Conservation (phyloP, 1,140 invertebrate genomes). For the Notospermus geniculatus region DNA sequence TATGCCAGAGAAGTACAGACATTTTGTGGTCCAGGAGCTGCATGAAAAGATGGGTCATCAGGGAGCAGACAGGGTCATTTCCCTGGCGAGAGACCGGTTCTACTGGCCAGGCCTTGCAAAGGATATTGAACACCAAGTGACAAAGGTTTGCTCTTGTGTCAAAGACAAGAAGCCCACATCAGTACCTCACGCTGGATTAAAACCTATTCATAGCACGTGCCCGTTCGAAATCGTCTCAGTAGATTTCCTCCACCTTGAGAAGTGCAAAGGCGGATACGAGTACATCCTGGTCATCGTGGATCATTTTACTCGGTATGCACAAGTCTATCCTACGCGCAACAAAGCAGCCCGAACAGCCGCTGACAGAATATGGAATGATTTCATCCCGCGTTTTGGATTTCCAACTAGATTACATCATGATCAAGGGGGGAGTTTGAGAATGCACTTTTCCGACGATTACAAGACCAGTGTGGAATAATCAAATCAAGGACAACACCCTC, state of each 20-base stretch:
- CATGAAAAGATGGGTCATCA: conserved; percentile 24
- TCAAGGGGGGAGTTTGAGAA: conserved; percentile 15
- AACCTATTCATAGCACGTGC: conserved; percentile 13
- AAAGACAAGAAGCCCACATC: conserved; percentile 12
- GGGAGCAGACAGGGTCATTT: conserved; percentile 15
- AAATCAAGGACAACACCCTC: conserved; percentile 10
- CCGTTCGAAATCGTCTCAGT: conserved; percentile 24
- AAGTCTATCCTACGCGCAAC: neutral
- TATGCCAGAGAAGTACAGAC: conserved; percentile 12
- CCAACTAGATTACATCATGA: conserved; percentile 19
- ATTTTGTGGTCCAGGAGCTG: conserved; percentile 13
- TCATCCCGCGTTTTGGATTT: conserved; percentile 20
- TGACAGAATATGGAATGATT: conserved; percentile 15
- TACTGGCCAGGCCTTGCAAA: conserved; percentile 22
- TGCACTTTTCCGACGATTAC: neutral
- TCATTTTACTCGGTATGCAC: neutral
- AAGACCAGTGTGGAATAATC: neutral
- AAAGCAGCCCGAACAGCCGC: neutral
- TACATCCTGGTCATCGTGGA: conserved; percentile 5
- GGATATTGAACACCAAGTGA: conserved; percentile 20
- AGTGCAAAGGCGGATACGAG: conserved; percentile 19
- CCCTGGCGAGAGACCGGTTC: conserved; percentile 14
- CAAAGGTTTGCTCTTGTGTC: conserved; percentile 17
- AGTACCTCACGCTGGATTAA: conserved; percentile 12
- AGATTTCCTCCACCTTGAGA: conserved; percentile 24